Percentiles rank a stretch among this genome's conserved stretches.
phyloP scores from a whole-genome alignment of 92 coral and sea anemone genomes.

The Porites lobata region DNA sequence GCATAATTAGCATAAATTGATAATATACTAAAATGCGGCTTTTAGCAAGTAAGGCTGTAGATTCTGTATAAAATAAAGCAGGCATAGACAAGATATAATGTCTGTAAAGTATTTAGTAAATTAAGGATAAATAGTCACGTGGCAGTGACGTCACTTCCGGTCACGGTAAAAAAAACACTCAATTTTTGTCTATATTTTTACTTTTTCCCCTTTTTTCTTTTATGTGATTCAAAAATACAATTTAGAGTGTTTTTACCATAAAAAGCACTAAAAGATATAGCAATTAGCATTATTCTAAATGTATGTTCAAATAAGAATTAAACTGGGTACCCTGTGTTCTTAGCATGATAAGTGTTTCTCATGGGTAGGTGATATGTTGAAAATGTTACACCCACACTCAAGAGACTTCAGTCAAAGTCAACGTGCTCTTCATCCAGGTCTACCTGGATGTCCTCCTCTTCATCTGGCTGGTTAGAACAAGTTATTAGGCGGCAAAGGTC shows the following conservation, averaged over 20 bases:
- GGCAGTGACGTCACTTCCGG: too few relatives aligned
- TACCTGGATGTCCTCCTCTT: conserved; percentile 59
- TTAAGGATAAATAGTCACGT: too few relatives aligned
- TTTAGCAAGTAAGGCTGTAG: too few relatives aligned
- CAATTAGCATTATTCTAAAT: neutral
- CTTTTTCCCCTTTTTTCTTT: neutral
- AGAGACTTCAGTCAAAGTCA: conserved; percentile 37
- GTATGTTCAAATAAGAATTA: neutral
- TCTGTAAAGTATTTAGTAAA: too few relatives aligned
- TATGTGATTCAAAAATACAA: neutral
- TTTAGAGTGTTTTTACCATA: neutral
- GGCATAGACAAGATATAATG: too few relatives aligned
- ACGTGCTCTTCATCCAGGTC: conserved; percentile 46
- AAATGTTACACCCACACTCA: neutral
- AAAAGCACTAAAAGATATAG: neutral
- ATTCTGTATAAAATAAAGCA: too few relatives aligned
- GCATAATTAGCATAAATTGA: conserved; percentile 5
- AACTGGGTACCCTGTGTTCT: conserved; percentile 14
- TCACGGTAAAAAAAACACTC: too few relatives aligned
- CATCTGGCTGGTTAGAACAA: conserved; percentile 4
- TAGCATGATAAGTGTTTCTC: conserved; percentile 14
- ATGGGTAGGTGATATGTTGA: conserved; percentile 10
- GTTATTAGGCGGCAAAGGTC: conserved; percentile 43
- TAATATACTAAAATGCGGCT: neutral
- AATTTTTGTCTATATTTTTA: too few relatives aligned